Evolutionary conservation across 2,797 vertebrate species (phyloP).

Genomic region (Tenualosa ilisha): DNA sequence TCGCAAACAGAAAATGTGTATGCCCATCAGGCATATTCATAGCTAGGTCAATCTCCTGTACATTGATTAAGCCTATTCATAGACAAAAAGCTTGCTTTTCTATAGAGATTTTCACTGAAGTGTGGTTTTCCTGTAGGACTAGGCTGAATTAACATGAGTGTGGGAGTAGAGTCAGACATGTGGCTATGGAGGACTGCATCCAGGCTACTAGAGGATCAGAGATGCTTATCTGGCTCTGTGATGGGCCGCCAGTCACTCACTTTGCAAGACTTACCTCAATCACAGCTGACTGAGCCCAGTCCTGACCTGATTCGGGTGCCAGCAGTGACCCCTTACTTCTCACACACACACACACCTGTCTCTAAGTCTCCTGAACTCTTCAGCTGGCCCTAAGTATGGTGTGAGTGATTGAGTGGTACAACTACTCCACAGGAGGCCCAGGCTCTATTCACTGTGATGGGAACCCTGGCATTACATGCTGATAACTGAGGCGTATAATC

Average conservation of each 20-base stretch:
- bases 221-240: no score
- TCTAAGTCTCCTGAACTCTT: not conserved
- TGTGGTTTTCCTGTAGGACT: no score
- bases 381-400: not conserved
- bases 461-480: not conserved
- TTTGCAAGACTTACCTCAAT: not conserved
- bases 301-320: not conserved
- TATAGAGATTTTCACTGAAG: no score
- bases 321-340: not conserved
- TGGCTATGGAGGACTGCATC: not conserved
- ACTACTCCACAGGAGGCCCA: not conserved
- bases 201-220: not conserved
- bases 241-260: not conserved
- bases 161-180: not conserved
- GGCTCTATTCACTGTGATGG: not conserved
- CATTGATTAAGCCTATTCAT: no score
- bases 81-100: no score
- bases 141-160: not conserved
- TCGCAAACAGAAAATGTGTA: not conserved
- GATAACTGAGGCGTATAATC: not conserved
- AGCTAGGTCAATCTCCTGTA: no score
- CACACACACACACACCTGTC: not conserved
- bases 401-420: conserved; percentile 3
- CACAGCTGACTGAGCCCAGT: not conserved
- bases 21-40: no score